Base-by-base conservation (phyloP, 2,797 vertebrate genomes). In the Galaxias olidus region DNA sequence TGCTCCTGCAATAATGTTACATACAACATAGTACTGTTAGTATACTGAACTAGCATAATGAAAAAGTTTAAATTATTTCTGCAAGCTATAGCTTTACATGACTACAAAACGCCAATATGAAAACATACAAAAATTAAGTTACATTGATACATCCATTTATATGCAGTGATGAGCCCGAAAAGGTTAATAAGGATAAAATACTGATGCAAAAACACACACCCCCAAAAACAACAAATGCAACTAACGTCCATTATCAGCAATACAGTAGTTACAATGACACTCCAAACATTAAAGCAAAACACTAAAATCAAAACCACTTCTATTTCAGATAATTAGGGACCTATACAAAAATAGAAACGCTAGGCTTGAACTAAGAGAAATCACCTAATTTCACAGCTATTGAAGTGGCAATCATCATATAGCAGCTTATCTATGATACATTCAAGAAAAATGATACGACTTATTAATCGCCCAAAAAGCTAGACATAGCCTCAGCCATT, bases 391-490 rank as follows among this genome's bases (percentile, higher is more conserved):
- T 99, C 97, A 99, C 96, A 99, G 97, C 96, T 97, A 98, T 96
- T 90, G 95, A 99, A 99, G 96, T 99, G 97, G 96, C 96, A 96
- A 98, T 96, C 93, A 91, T 96, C 94, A 96, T 96, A 95, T 98
- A 99, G 97, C 97, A 98, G 97, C 97, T 97, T 95, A 96, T 96
- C 96, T 98, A 98, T 93, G 92, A 96, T 98, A 99, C 97, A 99
- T 99, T 99, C 96, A 98, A 96, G 95, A 98, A 96, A 98, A 95
- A 98, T 96, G 94, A 97, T 94, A 95, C 93, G 90, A 95, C 93
- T 94, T 96, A 96, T 96, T 98, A 98, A 94, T 97, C 93, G 94
- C 93, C 93, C 93, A 92, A 94, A 95, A 97, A 96, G 94, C 95
- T 93, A 95, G 94, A 96, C 94, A 96, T 93, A 92, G 94, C 93